phyloP scores from a whole-genome alignment of 2,113 vertebrate species.

The Nannospalax galili region DNA sequence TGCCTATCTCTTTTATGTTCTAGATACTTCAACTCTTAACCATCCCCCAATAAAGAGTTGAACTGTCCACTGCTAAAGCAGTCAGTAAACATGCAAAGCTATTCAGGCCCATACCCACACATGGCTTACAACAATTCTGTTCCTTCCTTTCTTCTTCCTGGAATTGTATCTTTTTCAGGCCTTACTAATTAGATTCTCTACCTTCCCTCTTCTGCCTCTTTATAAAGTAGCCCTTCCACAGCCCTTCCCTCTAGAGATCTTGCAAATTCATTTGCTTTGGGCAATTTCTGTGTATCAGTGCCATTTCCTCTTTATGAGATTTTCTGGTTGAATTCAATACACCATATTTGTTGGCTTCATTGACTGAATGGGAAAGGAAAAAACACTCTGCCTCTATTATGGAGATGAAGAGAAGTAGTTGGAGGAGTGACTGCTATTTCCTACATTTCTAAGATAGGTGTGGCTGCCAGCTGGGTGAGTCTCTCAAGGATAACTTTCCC shows the following conservation, averaged over 20 bases:
- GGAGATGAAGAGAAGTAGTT: not conserved
- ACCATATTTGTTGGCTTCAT: not conserved
- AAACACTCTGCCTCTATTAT: not conserved
- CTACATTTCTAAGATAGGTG: not conserved
- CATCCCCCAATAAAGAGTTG: not conserved
- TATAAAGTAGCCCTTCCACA: not conserved
- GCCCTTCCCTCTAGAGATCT: not conserved
- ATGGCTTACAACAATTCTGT: not conserved
- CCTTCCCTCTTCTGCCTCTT: not conserved
- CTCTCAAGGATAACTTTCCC: not conserved
- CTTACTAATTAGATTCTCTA: not conserved
- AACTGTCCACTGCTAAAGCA: too few relatives aligned
- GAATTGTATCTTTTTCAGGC: not conserved
- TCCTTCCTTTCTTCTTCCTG: not conserved
- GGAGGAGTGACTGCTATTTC: not conserved
- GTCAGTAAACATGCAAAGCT: accelerated
- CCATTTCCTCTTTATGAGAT: not conserved
- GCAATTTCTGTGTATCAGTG: not conserved
- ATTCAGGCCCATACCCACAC: not conserved
- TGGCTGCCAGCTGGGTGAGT: not conserved
- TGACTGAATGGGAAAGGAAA: not conserved
- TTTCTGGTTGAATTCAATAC: not conserved
- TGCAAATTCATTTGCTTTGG: not conserved
- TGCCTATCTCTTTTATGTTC: not conserved
- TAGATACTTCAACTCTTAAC: not conserved